Evolutionary conservation across 2,888 invertebrate genomes (phyloP), one percentile per base, ranked within the genome.

Genomic region (Phaonia tiefii): DNA sequence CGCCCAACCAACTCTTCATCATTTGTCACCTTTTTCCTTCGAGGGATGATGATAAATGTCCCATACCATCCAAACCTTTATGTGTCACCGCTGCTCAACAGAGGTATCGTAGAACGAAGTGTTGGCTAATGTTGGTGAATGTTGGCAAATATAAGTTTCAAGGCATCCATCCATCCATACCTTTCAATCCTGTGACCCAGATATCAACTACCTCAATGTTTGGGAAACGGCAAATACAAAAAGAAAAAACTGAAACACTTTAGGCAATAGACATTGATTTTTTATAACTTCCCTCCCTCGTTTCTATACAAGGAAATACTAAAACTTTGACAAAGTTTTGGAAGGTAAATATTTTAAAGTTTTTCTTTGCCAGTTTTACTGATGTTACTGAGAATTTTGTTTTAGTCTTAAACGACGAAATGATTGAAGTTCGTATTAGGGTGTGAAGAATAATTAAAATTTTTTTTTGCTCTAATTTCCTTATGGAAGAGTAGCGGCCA

Each of bases 181-280:
- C 63, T 63, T 63, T 63, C 63, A 63, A 63, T 63, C 63, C 63
- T 63, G 63, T 63, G 63, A 63, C 63, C 63, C 42, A 63, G 20
- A 63, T 63, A 63, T 63, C 63, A 63, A 63, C 63, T 63, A 63
- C 63, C 13, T 63, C 42, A 63, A 63, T 39, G 42, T 63, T 42
- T 17, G 17, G 58, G 15, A 4, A 11, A 31, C 31, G 31, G 58
- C 8, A 3, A 8, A 10, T 22, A 15, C 5, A 58, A 56, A 39
- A 31, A 58, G 10, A 37, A 22, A 39, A 63, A 63, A 63, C 63
- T 17, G 63, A 63, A 63, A 63, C 63, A 42, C 63, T 63, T 63
- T 42, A 22, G 63, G 63, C 63, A 63, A 63, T 63, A 63, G 63
- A 63, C 63, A 63, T 63, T 63, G 63, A 63, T 63, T 63, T 60